phyloP scores from a whole-genome alignment of 2,797 vertebrate species.

The Phrynocephalus forsythii region DNA sequence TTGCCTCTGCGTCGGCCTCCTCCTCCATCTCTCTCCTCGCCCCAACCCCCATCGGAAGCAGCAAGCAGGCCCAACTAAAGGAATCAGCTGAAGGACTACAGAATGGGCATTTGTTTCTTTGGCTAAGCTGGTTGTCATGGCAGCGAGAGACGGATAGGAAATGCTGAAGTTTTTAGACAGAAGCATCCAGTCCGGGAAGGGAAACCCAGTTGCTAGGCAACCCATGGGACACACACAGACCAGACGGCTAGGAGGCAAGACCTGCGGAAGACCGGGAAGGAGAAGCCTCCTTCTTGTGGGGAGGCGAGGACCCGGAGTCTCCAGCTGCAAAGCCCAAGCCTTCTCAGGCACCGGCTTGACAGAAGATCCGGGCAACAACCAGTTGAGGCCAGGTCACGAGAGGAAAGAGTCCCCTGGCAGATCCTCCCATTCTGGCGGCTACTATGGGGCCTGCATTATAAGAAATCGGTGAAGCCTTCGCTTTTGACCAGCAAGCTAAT shows the following conservation, averaged over 20 bases:
- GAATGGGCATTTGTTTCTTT: slow-evolving; percentile 34
- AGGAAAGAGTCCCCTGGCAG: not conserved
- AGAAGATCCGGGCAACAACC: not conserved
- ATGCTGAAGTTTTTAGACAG: slow-evolving; percentile 32
- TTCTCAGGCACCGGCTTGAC: not conserved
- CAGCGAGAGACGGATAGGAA: slow-evolving; percentile 52
- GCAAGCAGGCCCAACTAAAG: slow-evolving; percentile 30
- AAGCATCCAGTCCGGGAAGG: slow-evolving; percentile 5
- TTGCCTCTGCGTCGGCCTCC: not conserved
- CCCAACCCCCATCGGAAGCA: too few species aligned
- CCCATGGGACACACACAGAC: not conserved
- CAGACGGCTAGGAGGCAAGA: slow-evolving; percentile 4
- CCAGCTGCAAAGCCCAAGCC: not conserved
- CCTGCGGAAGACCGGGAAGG: not conserved
- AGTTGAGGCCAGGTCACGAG: not conserved
- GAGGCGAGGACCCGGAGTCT: not conserved
- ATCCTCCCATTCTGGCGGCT: not conserved
- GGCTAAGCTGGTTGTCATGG: slow-evolving; percentile 51
- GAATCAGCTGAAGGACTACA: slow-evolving; percentile 22
- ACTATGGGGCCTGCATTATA: not conserved
- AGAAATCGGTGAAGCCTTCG: not conserved
- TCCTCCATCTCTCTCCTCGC: too few species aligned
- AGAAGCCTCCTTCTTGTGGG: not conserved
- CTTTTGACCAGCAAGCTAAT: not conserved
- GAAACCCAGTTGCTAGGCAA: slow-evolving; percentile 24